These are phyloP conservation scores for Sphaerodactylus townsendi DNA, from an alignment of 2,113 vertebrate species.

Conservation along the genomic window DNA sequence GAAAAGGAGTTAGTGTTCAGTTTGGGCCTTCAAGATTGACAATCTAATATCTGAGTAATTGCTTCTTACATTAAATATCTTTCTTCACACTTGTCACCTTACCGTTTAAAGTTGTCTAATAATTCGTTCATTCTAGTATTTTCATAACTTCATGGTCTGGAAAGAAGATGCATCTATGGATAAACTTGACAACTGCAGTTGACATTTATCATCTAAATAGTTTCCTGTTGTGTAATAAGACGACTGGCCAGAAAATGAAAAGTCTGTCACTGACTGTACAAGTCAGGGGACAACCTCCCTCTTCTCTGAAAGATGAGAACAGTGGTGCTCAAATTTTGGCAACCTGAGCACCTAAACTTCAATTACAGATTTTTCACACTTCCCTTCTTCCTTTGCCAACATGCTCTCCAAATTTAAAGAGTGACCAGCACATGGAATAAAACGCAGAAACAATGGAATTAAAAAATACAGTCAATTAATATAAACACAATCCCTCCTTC, in stretches of 20 bases:
- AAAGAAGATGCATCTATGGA: not conserved
- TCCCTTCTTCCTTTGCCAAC: too few relatives aligned
- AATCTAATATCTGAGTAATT: not conserved
- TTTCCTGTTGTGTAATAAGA: not conserved
- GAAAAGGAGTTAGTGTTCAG: not conserved
- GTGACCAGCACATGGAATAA: too few relatives aligned
- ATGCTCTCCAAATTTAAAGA: too few relatives aligned
- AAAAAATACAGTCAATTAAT: too few relatives aligned
- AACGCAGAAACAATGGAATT: too few relatives aligned
- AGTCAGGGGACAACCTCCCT: not conserved
- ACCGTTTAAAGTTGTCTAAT: not conserved
- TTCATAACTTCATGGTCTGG: not conserved
- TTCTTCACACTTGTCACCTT: not conserved
- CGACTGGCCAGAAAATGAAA: not conserved
- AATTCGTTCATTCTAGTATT: not conserved
- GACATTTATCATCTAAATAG: not conserved
- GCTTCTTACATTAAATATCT: not conserved
- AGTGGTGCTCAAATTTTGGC: too few relatives aligned
- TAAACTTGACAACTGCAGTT: not conserved
- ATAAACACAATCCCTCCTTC: too few relatives aligned
- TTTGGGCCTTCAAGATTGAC: not conserved
- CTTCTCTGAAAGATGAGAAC: not conserved
- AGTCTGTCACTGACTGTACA: not conserved
- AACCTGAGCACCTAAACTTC: too few relatives aligned
- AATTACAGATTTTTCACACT: too few relatives aligned